Conservation (phyloP, 2,888 invertebrate species). For the Acanthopleura granulata region DNA sequence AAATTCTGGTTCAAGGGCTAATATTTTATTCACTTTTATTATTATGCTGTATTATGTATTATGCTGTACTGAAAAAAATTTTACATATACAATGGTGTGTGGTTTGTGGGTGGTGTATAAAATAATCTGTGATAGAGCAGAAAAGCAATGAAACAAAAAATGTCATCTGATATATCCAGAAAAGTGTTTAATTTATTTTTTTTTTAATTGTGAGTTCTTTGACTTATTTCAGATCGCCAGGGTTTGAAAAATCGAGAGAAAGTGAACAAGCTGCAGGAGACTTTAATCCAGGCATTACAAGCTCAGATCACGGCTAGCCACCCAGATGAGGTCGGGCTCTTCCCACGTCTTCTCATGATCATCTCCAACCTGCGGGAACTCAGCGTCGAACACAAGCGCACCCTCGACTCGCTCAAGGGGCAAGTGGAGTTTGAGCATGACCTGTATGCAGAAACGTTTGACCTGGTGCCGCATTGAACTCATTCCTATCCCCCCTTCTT, state of each 20-base stretch:
- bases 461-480: slow-evolving; percentile 49
- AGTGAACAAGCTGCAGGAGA: slow-evolving; percentile 64
- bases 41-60: no score
- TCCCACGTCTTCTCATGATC: slow-evolving; percentile 67
- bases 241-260: slow-evolving; percentile 64
- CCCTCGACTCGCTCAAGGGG: slow-evolving; percentile 63
- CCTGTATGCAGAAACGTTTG: slow-evolving; percentile 66
- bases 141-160: no score
- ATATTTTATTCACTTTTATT: no score
- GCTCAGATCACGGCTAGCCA: slow-evolving; percentile 59
- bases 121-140: no score
- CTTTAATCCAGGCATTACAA: slow-evolving; percentile 65
- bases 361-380: slow-evolving; percentile 67
- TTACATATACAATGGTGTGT: no score
- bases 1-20: no score
- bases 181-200: no score
- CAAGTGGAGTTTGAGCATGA: slow-evolving; percentile 64
- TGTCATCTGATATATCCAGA: no score
- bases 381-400: slow-evolving; percentile 66
- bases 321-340: slow-evolving; percentile 60
- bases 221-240: slow-evolving; percentile 56
- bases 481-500: background rate
- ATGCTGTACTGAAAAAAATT: no score
- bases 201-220: background rate
- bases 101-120: no score